Conservation (phyloP, 2,888 invertebrate genomes). For the Rhabditoides inermis region DNA sequence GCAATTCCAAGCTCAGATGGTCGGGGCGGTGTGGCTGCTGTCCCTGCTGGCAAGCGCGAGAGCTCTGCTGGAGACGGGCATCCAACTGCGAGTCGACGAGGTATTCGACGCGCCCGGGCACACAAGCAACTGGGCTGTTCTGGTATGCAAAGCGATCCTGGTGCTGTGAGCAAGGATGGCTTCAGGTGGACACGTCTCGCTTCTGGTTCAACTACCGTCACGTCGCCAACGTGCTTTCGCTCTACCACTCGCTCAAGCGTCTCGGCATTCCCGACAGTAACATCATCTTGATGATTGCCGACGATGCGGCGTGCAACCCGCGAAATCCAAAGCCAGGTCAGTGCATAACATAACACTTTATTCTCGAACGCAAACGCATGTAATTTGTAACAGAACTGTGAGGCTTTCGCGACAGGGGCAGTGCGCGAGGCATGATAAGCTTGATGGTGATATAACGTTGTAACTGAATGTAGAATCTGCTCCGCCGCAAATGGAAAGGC, state of each 20-base stretch:
- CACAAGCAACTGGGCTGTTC: conserved; percentile 97
- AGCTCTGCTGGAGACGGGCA: conserved; percentile 28
- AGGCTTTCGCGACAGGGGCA: background rate
- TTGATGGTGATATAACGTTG: no score
- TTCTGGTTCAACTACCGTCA: conserved; percentile 99
- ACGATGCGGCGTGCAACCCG: conserved; percentile 98
- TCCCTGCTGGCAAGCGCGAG: background rate
- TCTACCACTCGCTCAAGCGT: conserved; percentile 92
- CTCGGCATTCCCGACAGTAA: conserved; percentile 95
- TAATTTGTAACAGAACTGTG: background rate
- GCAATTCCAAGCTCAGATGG: no score
- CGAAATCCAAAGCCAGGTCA: conserved; percentile 80
- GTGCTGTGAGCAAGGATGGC: background rate
- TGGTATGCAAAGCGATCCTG: conserved; percentile 69
- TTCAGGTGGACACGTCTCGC: conserved; percentile 79
- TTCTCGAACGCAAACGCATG: no score
- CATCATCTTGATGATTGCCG: conserved; percentile 97
- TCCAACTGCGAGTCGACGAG: conserved; percentile 33
- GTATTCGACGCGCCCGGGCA: conserved; percentile 58
- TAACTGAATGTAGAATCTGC: no score
- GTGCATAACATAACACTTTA: background rate
- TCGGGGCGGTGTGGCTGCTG: no score
- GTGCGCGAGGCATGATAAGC: no score
- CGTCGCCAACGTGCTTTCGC: conserved; percentile 94
- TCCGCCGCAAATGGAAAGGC: no score